Conservation (phyloP, 2,113 vertebrate genomes). For the Talpa occidentalis region DNA sequence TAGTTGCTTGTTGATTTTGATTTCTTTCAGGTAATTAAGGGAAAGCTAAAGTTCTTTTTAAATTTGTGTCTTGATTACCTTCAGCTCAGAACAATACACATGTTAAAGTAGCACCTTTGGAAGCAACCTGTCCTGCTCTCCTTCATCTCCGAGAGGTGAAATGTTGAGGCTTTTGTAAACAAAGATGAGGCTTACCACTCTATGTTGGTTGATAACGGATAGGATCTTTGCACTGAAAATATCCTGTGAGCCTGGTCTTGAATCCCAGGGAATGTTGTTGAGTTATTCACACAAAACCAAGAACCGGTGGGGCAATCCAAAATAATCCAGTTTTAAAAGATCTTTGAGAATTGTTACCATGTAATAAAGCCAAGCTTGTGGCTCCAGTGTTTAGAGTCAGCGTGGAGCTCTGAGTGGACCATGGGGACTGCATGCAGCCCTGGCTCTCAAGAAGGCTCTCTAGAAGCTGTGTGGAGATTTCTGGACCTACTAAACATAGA, state of each 20-base stretch:
- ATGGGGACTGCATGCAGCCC: not conserved
- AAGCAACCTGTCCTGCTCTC: no score
- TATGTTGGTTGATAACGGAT: not conserved
- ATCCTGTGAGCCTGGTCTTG: not conserved
- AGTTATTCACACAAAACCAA: not conserved
- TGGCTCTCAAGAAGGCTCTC: not conserved
- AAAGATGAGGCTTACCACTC: not conserved
- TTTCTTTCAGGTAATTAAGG: not conserved
- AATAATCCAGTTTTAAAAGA: not conserved
- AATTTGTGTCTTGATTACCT: no score
- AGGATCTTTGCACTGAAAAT: not conserved
- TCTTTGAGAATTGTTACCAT: not conserved
- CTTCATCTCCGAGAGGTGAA: not conserved
- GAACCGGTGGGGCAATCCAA: rapidly evolving
- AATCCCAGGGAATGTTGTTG: not conserved
- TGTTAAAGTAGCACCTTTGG: no score
- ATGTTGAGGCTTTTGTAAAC: not conserved
- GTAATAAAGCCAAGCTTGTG: not conserved
- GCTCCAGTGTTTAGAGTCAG: not conserved
- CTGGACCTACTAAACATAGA: no score
- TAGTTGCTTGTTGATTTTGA: no score
- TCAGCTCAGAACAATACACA: no score
- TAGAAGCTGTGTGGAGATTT: no score
- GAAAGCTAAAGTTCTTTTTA: not conserved
- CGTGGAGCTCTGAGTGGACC: not conserved